Conservation (phyloP, 1,140 invertebrate species). For the Dendroctonus ponderosae region DNA sequence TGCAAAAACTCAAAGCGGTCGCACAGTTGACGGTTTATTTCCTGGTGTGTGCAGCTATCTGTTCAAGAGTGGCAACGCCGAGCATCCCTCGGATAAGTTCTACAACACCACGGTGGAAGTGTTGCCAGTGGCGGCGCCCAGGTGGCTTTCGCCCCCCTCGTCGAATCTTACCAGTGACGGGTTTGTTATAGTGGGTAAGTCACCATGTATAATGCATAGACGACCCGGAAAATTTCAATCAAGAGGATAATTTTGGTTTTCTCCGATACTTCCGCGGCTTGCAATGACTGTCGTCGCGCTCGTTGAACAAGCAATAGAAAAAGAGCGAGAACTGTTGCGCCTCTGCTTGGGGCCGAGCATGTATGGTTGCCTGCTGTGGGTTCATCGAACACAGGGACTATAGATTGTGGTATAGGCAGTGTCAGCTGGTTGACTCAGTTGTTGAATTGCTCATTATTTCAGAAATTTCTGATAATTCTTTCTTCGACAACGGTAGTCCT, state of each 20-base stretch:
- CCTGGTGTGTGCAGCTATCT: slow-evolving; percentile 63
- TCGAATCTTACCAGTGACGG: slow-evolving; percentile 67
- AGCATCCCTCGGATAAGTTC: slow-evolving; percentile 88
- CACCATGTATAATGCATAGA: neutral
- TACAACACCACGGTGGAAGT: slow-evolving; percentile 88
- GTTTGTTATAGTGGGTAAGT: slow-evolving; percentile 67
- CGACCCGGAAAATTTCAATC: slow-evolving; percentile 1
- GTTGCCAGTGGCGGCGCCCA: slow-evolving; percentile 56
- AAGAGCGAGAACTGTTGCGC: too few relatives aligned
- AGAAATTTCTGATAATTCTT: too few relatives aligned
- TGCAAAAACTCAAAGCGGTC: neutral
- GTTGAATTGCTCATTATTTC: too few relatives aligned
- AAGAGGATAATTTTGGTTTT: slow-evolving; percentile 4
- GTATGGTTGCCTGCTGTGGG: too few relatives aligned
- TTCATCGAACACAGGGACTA: too few relatives aligned
- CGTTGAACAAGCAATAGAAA: neutral
- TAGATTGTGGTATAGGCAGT: too few relatives aligned
- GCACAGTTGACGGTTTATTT: neutral
- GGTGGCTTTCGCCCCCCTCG: slow-evolving; percentile 34
- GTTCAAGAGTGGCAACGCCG: slow-evolving; percentile 88
- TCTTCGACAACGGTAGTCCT: too few relatives aligned
- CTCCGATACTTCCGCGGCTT: too few relatives aligned
- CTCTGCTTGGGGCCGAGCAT: too few relatives aligned
- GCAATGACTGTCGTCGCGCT: too few relatives aligned
- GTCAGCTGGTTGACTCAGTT: too few relatives aligned